phyloP scores from a whole-genome alignment of 2,888 invertebrate species.

The Pelosia muscerda region DNA sequence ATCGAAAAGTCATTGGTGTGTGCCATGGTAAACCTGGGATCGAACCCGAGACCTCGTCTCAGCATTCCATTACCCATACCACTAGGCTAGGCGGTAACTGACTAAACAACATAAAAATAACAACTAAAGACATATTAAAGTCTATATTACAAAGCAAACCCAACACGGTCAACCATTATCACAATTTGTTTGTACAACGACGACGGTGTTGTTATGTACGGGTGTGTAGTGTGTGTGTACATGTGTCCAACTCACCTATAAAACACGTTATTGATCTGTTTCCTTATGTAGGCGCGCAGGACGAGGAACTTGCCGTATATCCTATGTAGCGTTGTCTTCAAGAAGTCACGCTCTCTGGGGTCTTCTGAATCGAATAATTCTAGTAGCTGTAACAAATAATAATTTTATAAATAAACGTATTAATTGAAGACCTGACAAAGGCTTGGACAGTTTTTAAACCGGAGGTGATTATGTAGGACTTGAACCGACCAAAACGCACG shows the following conservation, averaged over 20 bases:
- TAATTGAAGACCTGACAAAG: too few relatives aligned
- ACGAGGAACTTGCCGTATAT: conserved; percentile 99
- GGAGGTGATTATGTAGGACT: too few relatives aligned
- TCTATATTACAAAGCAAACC: background rate
- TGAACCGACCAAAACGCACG: too few relatives aligned
- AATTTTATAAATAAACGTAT: too few relatives aligned
- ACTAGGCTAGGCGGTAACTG: too few relatives aligned
- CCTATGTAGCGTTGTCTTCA: conserved; percentile 98
- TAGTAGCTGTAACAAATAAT: conserved; percentile 88
- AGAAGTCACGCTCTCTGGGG: conserved; percentile 97
- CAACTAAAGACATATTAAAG: background rate
- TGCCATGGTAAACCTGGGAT: too few relatives aligned
- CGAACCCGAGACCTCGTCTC: too few relatives aligned
- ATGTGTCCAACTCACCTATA: conserved; percentile 87
- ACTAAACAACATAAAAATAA: background rate
- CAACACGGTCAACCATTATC: conserved; percentile 11
- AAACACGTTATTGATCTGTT: conserved; percentile 99
- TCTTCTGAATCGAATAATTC: conserved; percentile 99
- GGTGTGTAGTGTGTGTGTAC: background rate
- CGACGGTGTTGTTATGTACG: conserved; percentile 9
- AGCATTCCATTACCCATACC: too few relatives aligned
- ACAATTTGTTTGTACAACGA: conserved; percentile 16
- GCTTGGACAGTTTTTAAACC: too few relatives aligned
- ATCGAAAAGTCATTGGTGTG: too few relatives aligned
- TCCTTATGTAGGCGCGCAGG: conserved; percentile 97